phyloP scores from a whole-genome alignment of 2,113 vertebrate genomes.

The Alethe diademata region DNA sequence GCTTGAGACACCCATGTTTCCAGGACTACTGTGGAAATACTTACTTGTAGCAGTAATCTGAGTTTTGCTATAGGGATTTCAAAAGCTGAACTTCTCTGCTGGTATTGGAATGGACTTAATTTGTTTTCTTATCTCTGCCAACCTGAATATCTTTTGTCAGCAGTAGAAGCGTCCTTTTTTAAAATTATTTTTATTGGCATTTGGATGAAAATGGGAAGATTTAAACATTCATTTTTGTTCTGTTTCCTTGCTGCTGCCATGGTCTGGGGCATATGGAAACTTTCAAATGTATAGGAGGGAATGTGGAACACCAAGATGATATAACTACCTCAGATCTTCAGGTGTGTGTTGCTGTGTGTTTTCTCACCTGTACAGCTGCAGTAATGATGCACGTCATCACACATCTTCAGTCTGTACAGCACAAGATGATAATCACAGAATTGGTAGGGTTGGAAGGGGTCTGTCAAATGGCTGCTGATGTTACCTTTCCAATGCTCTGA shows the following conservation, averaged over 20 bases:
- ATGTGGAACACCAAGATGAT: rapidly evolving
- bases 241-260: not conserved
- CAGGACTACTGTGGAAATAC: not conserved
- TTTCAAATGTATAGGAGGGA: not conserved
- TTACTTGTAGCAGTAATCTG: not conserved
- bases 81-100: not conserved
- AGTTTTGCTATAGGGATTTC: not conserved
- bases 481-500: not conserved
- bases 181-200: not conserved
- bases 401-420: not conserved
- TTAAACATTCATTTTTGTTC: not conserved
- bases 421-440: not conserved
- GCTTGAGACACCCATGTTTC: not conserved
- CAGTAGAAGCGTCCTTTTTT: not conserved
- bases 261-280: not conserved
- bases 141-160: not conserved
- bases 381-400: not conserved
- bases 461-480: not conserved
- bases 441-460: not conserved
- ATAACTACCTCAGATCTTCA: not conserved
- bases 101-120: not conserved
- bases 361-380: not conserved
- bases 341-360: not conserved
- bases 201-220: not conserved
- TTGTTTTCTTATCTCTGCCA: not conserved